A percentile compares a stretch with the other conserved stretches of the same genome.
Conservation (phyloP, 2,797 vertebrate genomes). For the Artibeus lituratus region DNA sequence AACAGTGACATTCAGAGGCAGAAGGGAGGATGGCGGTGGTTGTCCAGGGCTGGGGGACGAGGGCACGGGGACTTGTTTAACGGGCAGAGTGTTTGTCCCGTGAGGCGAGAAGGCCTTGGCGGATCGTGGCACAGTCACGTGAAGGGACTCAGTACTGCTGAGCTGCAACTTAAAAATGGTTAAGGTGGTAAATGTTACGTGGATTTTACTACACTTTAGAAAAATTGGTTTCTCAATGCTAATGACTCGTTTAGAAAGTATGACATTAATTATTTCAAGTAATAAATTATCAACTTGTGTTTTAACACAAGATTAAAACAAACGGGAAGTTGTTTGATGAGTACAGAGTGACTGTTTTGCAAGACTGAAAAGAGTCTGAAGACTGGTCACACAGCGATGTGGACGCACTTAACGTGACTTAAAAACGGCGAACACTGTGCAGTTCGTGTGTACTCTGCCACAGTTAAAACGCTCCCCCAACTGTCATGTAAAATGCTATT, state of each 20-base stretch:
- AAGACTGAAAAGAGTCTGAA: neutral
- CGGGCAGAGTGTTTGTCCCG: neutral
- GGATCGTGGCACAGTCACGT: neutral
- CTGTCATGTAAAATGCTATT: neutral
- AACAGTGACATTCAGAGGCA: neutral
- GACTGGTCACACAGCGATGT: neutral
- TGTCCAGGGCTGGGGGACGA: neutral
- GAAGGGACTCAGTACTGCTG: neutral
- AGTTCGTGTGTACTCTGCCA: neutral
- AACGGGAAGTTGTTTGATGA: neutral
- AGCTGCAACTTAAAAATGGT: neutral
- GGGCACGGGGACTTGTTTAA: neutral
- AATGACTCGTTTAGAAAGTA: neutral
- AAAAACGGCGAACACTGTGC: neutral
- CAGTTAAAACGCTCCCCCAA: neutral
- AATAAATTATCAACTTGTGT: neutral
- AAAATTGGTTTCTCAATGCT: neutral
- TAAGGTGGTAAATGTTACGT: neutral
- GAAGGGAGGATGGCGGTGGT: neutral
- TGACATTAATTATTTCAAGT: neutral
- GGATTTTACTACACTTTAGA: neutral
- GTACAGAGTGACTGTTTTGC: neutral
- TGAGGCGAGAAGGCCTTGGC: neutral
- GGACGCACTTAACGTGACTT: neutral
- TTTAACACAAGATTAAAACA: conserved; percentile 67